A percentile compares a stretch with the other conserved stretches of the same genome.
Evolutionary conservation across 1,140 invertebrate species (phyloP).

Genomic region (Drosophila tani): DNA sequence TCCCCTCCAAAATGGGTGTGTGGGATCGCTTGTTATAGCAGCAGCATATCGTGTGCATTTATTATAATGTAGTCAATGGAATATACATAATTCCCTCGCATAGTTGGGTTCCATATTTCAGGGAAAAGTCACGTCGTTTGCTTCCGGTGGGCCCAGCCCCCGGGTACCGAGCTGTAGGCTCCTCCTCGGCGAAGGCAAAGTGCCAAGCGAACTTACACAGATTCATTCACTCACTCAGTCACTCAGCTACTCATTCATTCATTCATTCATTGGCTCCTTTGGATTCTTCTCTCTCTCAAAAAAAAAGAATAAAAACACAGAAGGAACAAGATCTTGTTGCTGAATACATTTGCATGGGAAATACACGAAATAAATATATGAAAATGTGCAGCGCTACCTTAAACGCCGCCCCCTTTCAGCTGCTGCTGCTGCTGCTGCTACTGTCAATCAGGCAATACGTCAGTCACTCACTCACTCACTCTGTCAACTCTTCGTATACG

Average conservation of each 20-base stretch:
- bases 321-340: conserved; percentile 21
- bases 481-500: conserved; percentile 69
- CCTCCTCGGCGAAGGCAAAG: conserved; percentile 47
- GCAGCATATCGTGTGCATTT: conserved; percentile 27
- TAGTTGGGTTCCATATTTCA: conserved; percentile 70
- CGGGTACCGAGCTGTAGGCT: not conserved
- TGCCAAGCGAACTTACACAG: conserved; percentile 79
- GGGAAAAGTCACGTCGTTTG: conserved; percentile 85
- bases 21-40: conserved; percentile 7
- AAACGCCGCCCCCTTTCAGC: conserved; percentile 3
- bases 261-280: conserved; percentile 54
- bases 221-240: conserved; percentile 63
- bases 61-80: conserved; percentile 41
- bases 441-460: conserved; percentile 81
- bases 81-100: conserved; percentile 54
- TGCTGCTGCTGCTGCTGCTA: conserved; percentile 42
- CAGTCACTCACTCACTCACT: conserved; percentile 66
- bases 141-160: conserved; percentile 71
- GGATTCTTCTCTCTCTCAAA: conserved; percentile 37
- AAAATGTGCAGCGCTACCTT: conserved; percentile 63
- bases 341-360: conserved; percentile 74
- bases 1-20: conserved; percentile 10
- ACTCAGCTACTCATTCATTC: conserved; percentile 39
- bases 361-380: conserved; percentile 76
- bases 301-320: conserved; percentile 6